phyloP scores from a whole-genome alignment of 2,888 invertebrate species.

The Limnephilus lunatus region DNA sequence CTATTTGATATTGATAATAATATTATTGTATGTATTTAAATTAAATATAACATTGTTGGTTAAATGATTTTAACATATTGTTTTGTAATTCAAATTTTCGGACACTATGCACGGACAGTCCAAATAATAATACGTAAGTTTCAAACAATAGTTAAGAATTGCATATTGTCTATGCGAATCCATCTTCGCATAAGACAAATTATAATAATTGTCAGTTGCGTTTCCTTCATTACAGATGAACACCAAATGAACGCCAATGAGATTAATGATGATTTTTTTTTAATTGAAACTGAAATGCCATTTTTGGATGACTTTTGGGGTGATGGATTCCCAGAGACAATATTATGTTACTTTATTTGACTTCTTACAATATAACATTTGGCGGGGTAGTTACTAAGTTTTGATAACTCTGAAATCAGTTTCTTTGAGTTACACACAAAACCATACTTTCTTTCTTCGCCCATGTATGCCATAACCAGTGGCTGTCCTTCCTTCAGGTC shows the following conservation, averaged over 20 bases:
- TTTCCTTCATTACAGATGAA: background rate
- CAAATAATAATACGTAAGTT: background rate
- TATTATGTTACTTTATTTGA: background rate
- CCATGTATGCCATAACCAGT: no score
- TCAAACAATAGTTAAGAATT: conserved; percentile 2
- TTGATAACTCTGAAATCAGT: no score
- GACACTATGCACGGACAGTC: conserved; percentile 2
- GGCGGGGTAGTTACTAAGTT: no score
- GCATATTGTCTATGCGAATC: background rate
- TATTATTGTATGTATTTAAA: background rate
- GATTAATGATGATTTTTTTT: background rate
- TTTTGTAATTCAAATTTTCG: background rate
- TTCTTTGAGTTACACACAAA: no score
- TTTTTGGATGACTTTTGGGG: background rate
- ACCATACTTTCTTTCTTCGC: no score
- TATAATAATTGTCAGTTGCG: background rate
- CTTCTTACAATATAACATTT: background rate
- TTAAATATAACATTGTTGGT: background rate
- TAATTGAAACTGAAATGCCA: background rate
- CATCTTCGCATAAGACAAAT: background rate
- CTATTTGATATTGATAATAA: background rate
- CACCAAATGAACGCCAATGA: background rate
- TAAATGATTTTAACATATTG: background rate
- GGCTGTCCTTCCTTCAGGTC: no score
- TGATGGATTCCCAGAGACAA: background rate